Percentiles rank a stretch among this genome's conserved stretches.
Conservation (phyloP, 2,797 vertebrate genomes). For the Typhlichthys subterraneus region DNA sequence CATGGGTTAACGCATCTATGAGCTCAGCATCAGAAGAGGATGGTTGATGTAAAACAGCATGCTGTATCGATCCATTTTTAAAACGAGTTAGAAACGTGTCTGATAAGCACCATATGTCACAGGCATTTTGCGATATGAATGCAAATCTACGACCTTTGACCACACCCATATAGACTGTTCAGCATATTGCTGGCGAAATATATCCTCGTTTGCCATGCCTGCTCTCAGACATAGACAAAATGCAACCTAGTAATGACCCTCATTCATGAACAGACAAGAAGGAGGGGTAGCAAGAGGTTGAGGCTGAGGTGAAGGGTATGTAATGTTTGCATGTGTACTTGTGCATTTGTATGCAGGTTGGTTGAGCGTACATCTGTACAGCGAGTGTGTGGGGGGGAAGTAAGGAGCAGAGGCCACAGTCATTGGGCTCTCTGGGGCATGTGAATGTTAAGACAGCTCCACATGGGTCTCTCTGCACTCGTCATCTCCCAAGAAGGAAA, state of each 20-base stretch:
- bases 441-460: conserved; percentile 55
- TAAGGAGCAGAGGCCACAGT: conserved; percentile 52
- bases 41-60: neutral
- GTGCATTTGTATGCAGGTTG: conserved; percentile 8
- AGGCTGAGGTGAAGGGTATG: conserved; percentile 4
- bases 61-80: neutral
- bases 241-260: conserved; percentile 17
- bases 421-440: conserved; percentile 56
- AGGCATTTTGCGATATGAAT: neutral
- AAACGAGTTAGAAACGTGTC: neutral
- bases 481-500: conserved; percentile 14
- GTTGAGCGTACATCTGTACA: conserved; percentile 2
- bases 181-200: neutral
- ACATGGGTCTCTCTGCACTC: conserved; percentile 46
- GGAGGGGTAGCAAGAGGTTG: conserved; percentile 8
- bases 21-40: neutral
- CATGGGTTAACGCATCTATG: neutral
- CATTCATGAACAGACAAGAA: conserved; percentile 10
- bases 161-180: conserved; percentile 1
- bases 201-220: conserved; percentile 1
- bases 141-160: neutral
- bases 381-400: neutral
- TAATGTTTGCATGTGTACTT: neutral
- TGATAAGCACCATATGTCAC: neutral
- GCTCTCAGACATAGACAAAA: conserved; percentile 21